Conservation (phyloP, 2,888 invertebrate genomes). For the Julus scandinavius region DNA sequence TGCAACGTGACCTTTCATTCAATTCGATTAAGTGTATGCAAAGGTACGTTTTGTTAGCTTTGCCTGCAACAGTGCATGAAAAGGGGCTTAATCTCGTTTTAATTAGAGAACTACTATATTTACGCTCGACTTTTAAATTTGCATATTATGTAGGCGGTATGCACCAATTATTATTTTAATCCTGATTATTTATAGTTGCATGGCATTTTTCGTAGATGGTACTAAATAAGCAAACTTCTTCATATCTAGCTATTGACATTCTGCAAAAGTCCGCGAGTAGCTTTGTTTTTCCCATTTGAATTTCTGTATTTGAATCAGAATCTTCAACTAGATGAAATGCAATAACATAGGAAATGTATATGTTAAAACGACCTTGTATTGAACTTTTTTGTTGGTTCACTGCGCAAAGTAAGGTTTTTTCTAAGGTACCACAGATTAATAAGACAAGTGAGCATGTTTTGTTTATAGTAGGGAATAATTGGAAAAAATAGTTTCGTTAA, state of each 20-base stretch:
- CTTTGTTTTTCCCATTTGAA: not conserved
- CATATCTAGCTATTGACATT: not conserved
- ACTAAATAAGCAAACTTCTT: not conserved
- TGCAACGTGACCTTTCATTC: not conserved
- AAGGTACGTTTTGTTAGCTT: not conserved
- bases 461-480: not conserved
- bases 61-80: not conserved
- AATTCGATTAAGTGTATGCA: not conserved
- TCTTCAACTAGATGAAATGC: no score
- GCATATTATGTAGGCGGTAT: not conserved
- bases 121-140: not conserved
- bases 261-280: not conserved
- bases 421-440: no score
- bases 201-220: not conserved
- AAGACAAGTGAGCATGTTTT: no score
- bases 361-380: no score
- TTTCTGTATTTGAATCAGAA: no score
- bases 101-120: not conserved
- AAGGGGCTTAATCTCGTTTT: not conserved
- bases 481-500: not conserved
- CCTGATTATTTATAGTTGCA: not conserved
- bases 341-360: no score
- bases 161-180: not conserved
- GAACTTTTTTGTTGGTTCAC: no score
- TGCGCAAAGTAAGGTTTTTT: no score